Base-by-base conservation (phyloP, 2,113 vertebrate genomes). In the Gymnocephalus cernua region DNA sequence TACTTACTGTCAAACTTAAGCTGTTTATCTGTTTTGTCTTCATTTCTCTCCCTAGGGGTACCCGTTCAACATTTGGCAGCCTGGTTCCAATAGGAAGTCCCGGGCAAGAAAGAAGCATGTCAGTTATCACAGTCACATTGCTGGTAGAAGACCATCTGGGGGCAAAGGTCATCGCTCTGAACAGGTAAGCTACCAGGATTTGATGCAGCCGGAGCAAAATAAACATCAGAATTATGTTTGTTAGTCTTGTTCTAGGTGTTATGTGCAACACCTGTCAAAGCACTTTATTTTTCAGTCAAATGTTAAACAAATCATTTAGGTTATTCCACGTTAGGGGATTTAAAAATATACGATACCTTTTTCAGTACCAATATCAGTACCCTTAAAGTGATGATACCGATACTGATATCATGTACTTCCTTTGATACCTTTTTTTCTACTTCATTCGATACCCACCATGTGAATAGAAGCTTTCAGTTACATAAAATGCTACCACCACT, bases 81-180 rank as follows among this genome's bases (percentile, higher is more conserved):
- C 51, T 95, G 68, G 86, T 96, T 62, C 95, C 95, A 11, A 44
- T 93, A 59, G 92, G 95, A 62, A 89, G 62, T 45, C 77, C 68
- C 6, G 78, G 79, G 4, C 41, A 38, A 23, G 59, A 65, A 7
- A 53, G 62, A 56, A 62, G 63, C 7, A 12, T 19, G 7, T 89
- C 95, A 44, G 44, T 89, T 9, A 86, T 96, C 62, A 86, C 74
- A 18, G 80, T 96, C 1, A 84, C 83, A 69, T 64, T 96, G 25
- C 74, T 91, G 64, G 79, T 96, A 25, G 96, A 96, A 67, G 88
- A 96, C 73, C 76, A 90, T 21, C 84, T 90, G n/a, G 96, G 95
- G 4, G 85, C 92, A 44, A 92, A 87, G 45, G 84, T 92, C 11
- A 70, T 87, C 27, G 95, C 95, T 61, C 75, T 95, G 0, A 94